Evolutionary conservation across 2,113 vertebrate genomes (phyloP), one percentile per base, ranked within the genome.

Genomic region (Urocynchramus pylzowi): DNA sequence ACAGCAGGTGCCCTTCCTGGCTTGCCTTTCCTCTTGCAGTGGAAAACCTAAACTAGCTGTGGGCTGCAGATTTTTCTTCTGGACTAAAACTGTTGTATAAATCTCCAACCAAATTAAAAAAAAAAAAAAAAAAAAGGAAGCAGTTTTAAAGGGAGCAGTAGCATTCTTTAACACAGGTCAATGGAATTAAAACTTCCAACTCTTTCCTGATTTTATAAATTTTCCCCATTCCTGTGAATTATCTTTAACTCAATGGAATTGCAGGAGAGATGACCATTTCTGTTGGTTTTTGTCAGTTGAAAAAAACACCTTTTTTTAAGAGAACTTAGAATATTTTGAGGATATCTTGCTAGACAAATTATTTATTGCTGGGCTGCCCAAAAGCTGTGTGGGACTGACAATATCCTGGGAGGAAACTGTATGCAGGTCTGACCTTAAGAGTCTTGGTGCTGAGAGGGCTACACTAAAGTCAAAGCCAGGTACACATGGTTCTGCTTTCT

Each of bases 141-240:
- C 7, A 22, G 37, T 70, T 61, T 79, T 84, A 52, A 76, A 71
- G 11, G 15, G 21, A 89, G 4, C 2, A n/a, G 12, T 39, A 71
- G 7, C 0, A 0, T 60, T 11, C 10, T 65, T 74, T 78, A 84
- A 28, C 42, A 47, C 27, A 44, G 5, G 3, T 57, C 54, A 73
- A 16, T 52, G 10, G 20, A 15, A 8, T 53, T 88, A 33, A 70
- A 89, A 44, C 7, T 8, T 41, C 16, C 26, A 41, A 42, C 4
- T 30, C 13, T 54, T 35, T 28, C 30, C 47, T 71, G 45, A 52
- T 69, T 94, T 76, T 42, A 87, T 33, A 10, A n/a, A 2, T 20
- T 84, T 83, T 41, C 45, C 24, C 10, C 42, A 44, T n/a, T 5
- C 45, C 19, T 17, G 39, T 68, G 31, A 76, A 71, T 37, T 63